phyloP scores from a whole-genome alignment of 92 coral and sea anemone species.

The Pocillopora meandrina region DNA sequence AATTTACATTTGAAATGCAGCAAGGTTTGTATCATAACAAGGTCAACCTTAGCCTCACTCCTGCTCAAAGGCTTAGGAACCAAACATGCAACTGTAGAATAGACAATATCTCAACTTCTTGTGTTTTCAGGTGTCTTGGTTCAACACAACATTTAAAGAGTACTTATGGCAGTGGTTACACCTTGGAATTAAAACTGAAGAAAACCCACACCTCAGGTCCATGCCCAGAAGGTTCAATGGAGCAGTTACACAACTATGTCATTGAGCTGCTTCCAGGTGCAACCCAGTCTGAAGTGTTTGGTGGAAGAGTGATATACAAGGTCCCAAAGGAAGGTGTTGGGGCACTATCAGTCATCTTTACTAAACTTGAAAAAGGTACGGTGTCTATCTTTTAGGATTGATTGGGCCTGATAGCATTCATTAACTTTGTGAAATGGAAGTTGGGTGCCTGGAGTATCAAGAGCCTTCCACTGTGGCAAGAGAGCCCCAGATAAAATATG shows the following conservation, averaged over 20 bases:
- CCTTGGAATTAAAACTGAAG: constrained; percentile 77
- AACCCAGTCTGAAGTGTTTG: constrained; percentile 70
- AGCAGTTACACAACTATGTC: constrained; percentile 65
- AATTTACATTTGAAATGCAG: too few species aligned
- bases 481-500: too few species aligned
- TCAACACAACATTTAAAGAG: constrained; percentile 91
- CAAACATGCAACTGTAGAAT: not conserved
- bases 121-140: constrained; percentile 72
- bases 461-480: too few species aligned
- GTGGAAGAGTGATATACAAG: constrained; percentile 79
- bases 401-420: too few species aligned
- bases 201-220: constrained; percentile 21
- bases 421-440: too few species aligned
- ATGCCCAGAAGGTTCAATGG: constrained; percentile 39
- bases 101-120: not conserved
- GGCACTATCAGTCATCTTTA: constrained; percentile 70
- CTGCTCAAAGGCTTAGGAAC: too few species aligned
- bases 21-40: too few species aligned
- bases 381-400: not conserved
- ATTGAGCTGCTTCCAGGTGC: constrained; percentile 77
- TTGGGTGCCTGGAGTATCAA: too few species aligned
- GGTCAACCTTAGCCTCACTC: too few species aligned
- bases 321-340: constrained; percentile 80
- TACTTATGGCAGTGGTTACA: constrained; percentile 89
- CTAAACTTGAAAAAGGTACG: constrained; percentile 78